These are phyloP conservation scores for Pelochelys cantorii DNA, from an alignment of 2,797 vertebrate species.

Conservation along the genomic window DNA sequence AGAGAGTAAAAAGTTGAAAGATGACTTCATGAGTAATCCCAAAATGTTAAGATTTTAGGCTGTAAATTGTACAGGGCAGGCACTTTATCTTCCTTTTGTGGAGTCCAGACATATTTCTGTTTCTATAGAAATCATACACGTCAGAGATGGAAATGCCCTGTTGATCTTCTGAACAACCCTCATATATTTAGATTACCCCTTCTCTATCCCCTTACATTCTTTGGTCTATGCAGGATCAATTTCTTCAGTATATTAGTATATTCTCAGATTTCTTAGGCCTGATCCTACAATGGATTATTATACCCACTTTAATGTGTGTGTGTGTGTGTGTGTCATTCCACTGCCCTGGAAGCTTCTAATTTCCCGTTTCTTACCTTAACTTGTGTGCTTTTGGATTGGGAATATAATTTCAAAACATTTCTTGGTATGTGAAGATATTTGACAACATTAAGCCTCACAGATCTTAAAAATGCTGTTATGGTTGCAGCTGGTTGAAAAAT, in stretches of 20 bases:
- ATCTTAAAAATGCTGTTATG: background rate
- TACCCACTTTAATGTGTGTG: background rate
- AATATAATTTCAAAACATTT: background rate
- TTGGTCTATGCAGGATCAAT: background rate
- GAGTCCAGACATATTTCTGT: background rate
- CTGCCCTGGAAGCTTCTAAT: background rate
- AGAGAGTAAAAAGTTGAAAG: background rate
- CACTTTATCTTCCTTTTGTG: background rate
- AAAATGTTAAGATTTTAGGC: background rate
- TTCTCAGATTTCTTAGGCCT: background rate
- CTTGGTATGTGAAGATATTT: background rate
- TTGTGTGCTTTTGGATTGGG: background rate
- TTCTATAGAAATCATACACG: background rate
- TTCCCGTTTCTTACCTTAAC: constrained; percentile 3
- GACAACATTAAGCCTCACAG: background rate
- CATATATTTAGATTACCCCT: background rate
- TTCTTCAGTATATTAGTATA: background rate
- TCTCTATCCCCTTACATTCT: background rate
- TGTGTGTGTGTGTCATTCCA: background rate
- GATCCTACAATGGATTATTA: background rate
- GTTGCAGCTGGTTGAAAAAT: constrained; percentile 10
- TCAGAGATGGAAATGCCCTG: background rate
- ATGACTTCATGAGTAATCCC: background rate
- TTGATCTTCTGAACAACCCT: background rate
- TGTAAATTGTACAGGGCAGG: background rate